Conservation (phyloP, 2,797 vertebrate genomes). For the Micropoecilia bifurca region DNA sequence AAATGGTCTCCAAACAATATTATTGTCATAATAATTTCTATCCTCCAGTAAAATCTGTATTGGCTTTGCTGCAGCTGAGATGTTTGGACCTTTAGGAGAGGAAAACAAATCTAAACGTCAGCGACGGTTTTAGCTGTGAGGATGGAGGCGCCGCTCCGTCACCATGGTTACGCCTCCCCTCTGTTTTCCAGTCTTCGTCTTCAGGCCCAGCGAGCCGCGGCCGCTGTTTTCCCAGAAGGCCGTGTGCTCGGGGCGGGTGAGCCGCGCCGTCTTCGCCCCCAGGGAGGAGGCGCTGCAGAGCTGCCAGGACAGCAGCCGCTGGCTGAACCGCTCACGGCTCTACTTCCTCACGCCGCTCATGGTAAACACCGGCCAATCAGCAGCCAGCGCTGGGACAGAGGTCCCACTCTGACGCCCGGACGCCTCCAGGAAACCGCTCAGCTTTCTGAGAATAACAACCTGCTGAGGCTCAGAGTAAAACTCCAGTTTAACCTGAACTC, state of each 20-base stretch:
- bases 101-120: too few relatives aligned
- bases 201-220: conserved; percentile 89
- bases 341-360: conserved; percentile 87
- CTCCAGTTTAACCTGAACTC: too few relatives aligned
- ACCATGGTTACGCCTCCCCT: too few relatives aligned
- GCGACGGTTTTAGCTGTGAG: neutral
- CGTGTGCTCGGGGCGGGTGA: conserved; percentile 85
- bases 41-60: too few relatives aligned
- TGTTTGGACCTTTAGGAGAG: neutral
- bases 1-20: too few relatives aligned
- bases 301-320: conserved; percentile 85
- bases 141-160: neutral
- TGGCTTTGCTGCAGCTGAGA: neutral
- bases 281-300: conserved; percentile 84
- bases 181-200: conserved; percentile 90
- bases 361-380: conserved; percentile 57
- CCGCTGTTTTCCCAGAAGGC: conserved; percentile 91
- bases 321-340: conserved; percentile 92
- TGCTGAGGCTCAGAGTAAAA: too few relatives aligned
- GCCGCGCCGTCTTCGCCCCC: conserved; percentile 87
- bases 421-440: neutral
- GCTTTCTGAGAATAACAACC: too few relatives aligned
- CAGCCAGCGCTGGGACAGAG: neutral
- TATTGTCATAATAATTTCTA: too few relatives aligned
- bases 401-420: neutral